Base-by-base conservation (phyloP, 2,113 vertebrate species). In the Antidorcas marsupialis region DNA sequence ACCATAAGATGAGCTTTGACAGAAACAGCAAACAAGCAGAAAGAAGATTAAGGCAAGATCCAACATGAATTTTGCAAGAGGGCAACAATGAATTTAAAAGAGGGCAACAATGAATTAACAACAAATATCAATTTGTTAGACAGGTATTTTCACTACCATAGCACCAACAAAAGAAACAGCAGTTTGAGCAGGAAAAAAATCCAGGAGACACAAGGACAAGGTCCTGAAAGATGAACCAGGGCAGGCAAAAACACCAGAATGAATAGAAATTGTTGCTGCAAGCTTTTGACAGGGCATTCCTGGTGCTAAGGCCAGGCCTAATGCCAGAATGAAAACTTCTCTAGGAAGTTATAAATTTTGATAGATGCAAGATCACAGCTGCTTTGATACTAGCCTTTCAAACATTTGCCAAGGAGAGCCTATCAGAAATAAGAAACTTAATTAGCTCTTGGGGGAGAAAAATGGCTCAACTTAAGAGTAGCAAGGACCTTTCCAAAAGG, bases 131-230 rank as follows among this genome's bases (percentile, higher is more conserved):
- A 43, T 52, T 71, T 67, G 64, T 53, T 23, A 99, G 98, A 98
- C 99, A 99, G 99, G 98, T 99, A 99, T 99, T 98, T 98, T 99
- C 96, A 99, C 98, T 98, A 99, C 98, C 98, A 99, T 99, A 99
- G 98, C 98, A 99, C 98, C 99, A 99, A 98, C 98, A 53, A n/a
- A 52, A 53, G 53, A 85, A 85, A 67, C 27, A 91, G 36, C 87
- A 76, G n/a, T 53, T 55, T 67, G 53, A 53, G 15, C 45, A 95
- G 43, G 33, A n/a, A 33, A 89, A 82, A 76, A 76, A 87, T 16
- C 4, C 7, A 78, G 33, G 71, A 83, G n/a, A 76, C 33, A 45
- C 25, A 43, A 91, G 57, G 36, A 55, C 59, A 36, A 57, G 17
- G 84, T 85, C 28, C 89, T 84, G 83, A 62, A 5, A 74, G 27